Evolutionary conservation across 1,140 invertebrate genomes (phyloP).

Genomic region (Apis cerana): DNA sequence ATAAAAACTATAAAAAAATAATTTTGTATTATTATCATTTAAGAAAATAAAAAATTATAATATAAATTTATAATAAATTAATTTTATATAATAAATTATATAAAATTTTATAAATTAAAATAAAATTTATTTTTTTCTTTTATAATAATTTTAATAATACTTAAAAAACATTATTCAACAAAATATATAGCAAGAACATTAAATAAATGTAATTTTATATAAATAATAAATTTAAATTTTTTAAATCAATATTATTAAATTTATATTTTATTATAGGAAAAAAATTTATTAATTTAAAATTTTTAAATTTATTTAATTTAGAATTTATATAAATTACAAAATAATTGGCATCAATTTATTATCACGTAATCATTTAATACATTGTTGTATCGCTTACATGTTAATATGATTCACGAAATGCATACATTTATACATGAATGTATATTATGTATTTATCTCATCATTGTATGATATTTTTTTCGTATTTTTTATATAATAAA

Average conservation of each 20-base stretch:
- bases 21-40: conserved; percentile 7
- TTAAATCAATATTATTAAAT: not conserved
- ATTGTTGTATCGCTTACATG: not conserved
- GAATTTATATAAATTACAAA: not conserved
- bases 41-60: too few species aligned
- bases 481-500: not conserved
- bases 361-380: conserved; percentile 16
- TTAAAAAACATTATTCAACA: too few species aligned
- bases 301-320: not conserved
- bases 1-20: conserved; percentile 23
- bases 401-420: too few species aligned
- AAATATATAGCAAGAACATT: too few species aligned
- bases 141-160: too few species aligned
- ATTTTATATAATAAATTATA: too few species aligned
- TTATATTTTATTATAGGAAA: not conserved
- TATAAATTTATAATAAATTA: too few species aligned
- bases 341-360: not conserved
- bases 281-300: too few species aligned
- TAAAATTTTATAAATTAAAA: too few species aligned
- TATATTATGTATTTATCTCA: conserved; percentile 1
- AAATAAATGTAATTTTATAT: too few species aligned
- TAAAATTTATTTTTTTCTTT: too few species aligned
- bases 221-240: too few species aligned
- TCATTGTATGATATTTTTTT: not conserved
- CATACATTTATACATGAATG: not conserved